Evolutionary conservation across 2,888 invertebrate genomes (phyloP).

Genomic region (Catotricha subobsoleta): DNA sequence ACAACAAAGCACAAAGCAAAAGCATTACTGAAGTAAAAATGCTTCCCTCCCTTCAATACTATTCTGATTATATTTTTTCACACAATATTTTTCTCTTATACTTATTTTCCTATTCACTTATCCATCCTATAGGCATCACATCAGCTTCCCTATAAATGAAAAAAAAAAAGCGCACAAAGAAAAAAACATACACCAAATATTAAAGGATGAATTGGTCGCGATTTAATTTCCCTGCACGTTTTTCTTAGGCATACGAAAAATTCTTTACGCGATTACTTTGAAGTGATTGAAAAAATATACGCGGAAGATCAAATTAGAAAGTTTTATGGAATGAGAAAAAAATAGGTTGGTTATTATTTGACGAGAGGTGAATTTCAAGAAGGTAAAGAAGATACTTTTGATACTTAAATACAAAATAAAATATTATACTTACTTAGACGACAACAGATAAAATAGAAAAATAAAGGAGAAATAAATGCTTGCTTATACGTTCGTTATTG

Average conservation of each 20-base stretch:
- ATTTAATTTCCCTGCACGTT: conserved; percentile 4
- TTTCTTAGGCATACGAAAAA: neutral
- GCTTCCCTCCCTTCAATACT: too few relatives aligned
- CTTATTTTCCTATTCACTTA: too few relatives aligned
- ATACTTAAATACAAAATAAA: neutral
- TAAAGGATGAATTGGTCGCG: neutral
- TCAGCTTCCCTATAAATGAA: too few relatives aligned
- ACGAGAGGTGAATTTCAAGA: neutral
- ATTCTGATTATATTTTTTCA: too few relatives aligned
- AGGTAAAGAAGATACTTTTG: neutral
- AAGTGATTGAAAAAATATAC: conserved; percentile 3
- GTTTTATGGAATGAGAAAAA: neutral
- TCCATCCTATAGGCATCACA: too few relatives aligned
- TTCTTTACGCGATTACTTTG: conserved; percentile 1
- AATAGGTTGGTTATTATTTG: neutral
- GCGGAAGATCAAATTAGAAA: neutral
- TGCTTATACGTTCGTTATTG: neutral
- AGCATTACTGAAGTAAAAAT: too few relatives aligned
- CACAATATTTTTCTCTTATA: too few relatives aligned
- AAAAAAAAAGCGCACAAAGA: neutral
- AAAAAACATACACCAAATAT: neutral
- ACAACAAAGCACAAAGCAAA: too few relatives aligned
- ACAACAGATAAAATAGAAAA: neutral
- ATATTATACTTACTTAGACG: too few relatives aligned
- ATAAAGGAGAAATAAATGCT: too few relatives aligned